Conservation (phyloP, 2,113 vertebrate genomes). For the Clarias magur region DNA sequence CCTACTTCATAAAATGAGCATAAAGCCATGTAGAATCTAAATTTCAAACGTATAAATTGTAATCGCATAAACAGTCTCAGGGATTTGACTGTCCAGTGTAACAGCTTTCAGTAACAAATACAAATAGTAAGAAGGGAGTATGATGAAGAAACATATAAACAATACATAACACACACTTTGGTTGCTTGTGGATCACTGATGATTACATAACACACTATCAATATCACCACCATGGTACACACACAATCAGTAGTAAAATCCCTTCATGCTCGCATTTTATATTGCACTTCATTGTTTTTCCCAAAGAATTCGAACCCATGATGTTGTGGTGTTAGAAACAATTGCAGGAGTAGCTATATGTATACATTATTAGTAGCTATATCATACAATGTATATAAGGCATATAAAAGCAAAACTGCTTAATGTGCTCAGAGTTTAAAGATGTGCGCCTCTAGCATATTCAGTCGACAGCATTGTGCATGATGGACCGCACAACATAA, state of each 20-base stretch:
- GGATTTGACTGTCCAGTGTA: conserved; percentile 44
- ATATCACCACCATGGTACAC: not conserved
- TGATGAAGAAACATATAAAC: conserved; percentile 14
- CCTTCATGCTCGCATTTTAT: not conserved
- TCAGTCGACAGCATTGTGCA: not conserved
- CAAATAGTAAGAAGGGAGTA: not conserved
- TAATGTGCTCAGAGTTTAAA: conserved; percentile 2
- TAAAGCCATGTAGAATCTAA: not conserved
- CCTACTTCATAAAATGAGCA: not conserved
- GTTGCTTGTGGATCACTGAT: not conserved
- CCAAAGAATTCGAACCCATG: not conserved
- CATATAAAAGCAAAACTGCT: not conserved
- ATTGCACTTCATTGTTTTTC: not conserved
- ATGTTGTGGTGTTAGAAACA: not conserved
- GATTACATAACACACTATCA: not conserved
- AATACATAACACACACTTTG: not conserved
- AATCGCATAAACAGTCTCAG: not conserved
- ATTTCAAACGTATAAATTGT: not conserved
- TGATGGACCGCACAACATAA: not conserved
- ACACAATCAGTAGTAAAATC: conserved; percentile 23
- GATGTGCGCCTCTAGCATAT: not conserved
- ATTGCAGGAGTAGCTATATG: not conserved
- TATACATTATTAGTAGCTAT: not conserved
- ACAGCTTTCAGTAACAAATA: conserved; percentile 39
- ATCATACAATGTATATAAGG: not conserved